Evolutionary conservation across 2,113 vertebrate species (phyloP).

Genomic region (Saguinus imperator): DNA sequence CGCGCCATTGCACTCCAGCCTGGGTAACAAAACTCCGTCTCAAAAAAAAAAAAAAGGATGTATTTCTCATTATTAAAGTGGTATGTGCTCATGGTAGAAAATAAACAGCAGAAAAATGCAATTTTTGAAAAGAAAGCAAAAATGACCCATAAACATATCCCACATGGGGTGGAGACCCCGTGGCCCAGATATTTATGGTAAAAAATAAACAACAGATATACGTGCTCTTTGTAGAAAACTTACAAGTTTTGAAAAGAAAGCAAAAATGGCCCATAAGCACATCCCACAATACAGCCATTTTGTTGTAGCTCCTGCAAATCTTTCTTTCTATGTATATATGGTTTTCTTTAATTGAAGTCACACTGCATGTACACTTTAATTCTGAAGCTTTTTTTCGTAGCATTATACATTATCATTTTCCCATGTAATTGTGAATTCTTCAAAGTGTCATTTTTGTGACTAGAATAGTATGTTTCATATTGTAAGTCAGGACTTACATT

Average conservation of each 20-base stretch:
- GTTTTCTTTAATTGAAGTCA: conserved; percentile 35
- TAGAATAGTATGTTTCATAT: not conserved
- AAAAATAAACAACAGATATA: not conserved
- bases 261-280: not conserved
- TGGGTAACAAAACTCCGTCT: too few relatives aligned
- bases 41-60: not conserved
- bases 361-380: not conserved
- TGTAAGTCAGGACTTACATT: not conserved
- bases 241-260: not conserved
- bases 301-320: not conserved
- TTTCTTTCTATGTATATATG: not conserved
- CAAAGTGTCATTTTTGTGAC: not conserved
- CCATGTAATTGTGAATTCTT: not conserved
- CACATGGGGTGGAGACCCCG: too few relatives aligned
- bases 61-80: not conserved
- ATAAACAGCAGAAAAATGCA: not conserved
- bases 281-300: not conserved
- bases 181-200: too few relatives aligned
- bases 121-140: not conserved
- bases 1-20: too few relatives aligned
- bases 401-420: not conserved
- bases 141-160: not conserved
- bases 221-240: not conserved
- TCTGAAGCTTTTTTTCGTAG: not conserved
- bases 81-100: not conserved